A percentile compares a stretch with the other conserved stretches of the same genome.
These are phyloP conservation scores for Leucophora obtusa DNA, from an alignment of 2,888 invertebrate species.

Conservation along the genomic window DNA sequence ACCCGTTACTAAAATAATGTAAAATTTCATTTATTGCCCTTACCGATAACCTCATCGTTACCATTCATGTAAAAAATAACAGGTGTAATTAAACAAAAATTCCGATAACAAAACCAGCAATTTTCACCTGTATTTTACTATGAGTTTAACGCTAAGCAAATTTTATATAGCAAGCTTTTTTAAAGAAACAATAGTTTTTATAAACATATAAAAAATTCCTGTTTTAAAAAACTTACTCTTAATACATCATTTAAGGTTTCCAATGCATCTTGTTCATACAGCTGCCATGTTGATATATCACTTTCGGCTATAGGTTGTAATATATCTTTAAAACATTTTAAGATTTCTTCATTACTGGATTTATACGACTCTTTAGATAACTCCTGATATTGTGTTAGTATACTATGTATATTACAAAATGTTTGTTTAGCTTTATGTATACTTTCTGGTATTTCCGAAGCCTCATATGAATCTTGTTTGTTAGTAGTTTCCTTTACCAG, in stretches of 20 bases:
- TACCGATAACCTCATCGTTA: no score
- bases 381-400: conserved; percentile 75
- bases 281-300: conserved; percentile 72
- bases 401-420: conserved; percentile 77
- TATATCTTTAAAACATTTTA: conserved; percentile 73
- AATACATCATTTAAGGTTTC: conserved; percentile 75
- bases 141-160: no score
- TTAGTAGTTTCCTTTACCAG: conserved; percentile 46
- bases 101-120: no score
- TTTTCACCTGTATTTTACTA: no score
- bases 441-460: conserved; percentile 68
- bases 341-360: conserved; percentile 68
- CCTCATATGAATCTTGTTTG: conserved; percentile 56
- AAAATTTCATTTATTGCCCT: no score
- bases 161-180: no score
- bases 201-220: conserved; percentile 13
- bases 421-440: conserved; percentile 76
- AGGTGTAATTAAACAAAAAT: no score
- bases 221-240: conserved; percentile 65
- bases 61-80: no score
- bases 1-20: no score
- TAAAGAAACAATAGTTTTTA: no score
- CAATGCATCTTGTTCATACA: conserved; percentile 75
- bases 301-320: conserved; percentile 73
- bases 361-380: conserved; percentile 69